phyloP scores from a whole-genome alignment of 2,113 vertebrate genomes.

The Fukomys damarensis region DNA sequence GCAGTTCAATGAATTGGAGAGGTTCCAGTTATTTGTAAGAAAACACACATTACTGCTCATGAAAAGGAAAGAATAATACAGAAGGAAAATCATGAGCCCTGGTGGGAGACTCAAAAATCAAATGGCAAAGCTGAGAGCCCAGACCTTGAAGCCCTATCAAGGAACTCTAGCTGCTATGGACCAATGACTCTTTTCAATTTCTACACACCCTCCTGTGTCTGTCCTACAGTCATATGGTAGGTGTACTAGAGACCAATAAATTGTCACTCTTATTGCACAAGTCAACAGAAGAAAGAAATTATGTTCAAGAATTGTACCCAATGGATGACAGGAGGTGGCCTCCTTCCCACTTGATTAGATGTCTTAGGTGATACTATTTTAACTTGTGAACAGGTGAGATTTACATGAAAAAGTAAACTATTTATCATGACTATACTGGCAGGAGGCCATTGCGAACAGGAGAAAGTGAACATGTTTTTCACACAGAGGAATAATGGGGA shows the following conservation, averaged over 20 bases:
- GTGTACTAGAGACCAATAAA: too few relatives aligned
- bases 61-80: neutral
- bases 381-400: neutral
- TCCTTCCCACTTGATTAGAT: neutral
- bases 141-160: neutral
- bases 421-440: neutral
- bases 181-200: neutral
- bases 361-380: neutral
- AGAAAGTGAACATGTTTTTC: neutral
- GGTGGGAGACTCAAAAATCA: neutral
- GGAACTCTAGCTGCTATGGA: neutral
- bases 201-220: neutral
- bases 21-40: neutral
- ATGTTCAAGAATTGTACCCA: neutral
- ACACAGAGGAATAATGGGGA: neutral
- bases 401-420: neutral
- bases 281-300: neutral
- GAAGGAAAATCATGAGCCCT: neutral
- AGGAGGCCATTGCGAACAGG: neutral
- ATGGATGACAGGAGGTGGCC: neutral
- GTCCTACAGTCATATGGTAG: neutral
- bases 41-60: neutral
- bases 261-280: neutral
- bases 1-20: neutral
- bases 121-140: neutral